Conservation (phyloP, 2,797 vertebrate genomes). For the Scolopax rusticola region DNA sequence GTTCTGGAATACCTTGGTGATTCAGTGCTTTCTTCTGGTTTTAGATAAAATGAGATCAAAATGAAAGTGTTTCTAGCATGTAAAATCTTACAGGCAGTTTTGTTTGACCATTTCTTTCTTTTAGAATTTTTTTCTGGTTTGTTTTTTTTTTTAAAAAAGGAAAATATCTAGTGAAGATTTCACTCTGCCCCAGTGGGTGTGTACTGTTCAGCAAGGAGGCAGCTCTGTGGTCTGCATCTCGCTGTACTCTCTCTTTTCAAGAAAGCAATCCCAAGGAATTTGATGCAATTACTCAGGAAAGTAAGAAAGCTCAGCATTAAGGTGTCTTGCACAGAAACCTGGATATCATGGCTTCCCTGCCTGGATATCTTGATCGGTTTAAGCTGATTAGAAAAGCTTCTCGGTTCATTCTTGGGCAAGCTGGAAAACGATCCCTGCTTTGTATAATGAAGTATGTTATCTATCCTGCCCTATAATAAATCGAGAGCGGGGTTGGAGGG, state of each 20-base stretch:
- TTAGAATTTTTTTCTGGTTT: background rate
- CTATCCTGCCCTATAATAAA: slow-evolving; percentile 51
- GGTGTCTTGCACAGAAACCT: slow-evolving; percentile 17
- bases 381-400: slow-evolving; percentile 63
- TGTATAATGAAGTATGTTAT: slow-evolving; percentile 59
- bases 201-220: background rate
- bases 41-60: background rate
- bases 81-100: background rate
- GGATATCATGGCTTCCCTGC: background rate
- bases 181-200: background rate
- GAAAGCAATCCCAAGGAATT: background rate
- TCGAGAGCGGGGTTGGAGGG: slow-evolving; percentile 6
- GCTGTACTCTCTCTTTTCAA: background rate
- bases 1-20: background rate
- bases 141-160: background rate
- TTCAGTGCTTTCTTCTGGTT: background rate
- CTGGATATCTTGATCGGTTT: slow-evolving; percentile 37
- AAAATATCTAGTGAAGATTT: background rate
- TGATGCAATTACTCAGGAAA: background rate
- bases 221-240: background rate
- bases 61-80: background rate
- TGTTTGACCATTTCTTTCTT: background rate
- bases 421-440: slow-evolving; percentile 63
- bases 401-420: slow-evolving; percentile 39
- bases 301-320: background rate